Percentiles rank a stretch among this genome's conserved stretches.
These are phyloP conservation scores for Ormyrus rosae DNA, from an alignment of 2,888 invertebrate genomes.

Conservation along the genomic window DNA sequence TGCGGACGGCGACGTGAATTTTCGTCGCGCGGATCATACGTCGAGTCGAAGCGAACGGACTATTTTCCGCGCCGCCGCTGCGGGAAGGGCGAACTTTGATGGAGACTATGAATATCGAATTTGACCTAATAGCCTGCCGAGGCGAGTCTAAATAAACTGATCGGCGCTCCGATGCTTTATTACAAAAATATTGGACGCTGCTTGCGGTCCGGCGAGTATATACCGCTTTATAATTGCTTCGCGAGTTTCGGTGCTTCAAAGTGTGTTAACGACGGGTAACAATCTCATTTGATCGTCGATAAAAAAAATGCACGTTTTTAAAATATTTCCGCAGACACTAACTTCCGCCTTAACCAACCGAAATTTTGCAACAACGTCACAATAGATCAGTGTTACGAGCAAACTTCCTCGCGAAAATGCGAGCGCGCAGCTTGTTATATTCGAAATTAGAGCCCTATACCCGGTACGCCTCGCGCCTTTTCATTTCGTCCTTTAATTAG, in stretches of 20 bases:
- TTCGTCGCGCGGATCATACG: not conserved
- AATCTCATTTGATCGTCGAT: too few relatives aligned
- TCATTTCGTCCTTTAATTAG: conserved; percentile 21
- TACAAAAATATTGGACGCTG: not conserved
- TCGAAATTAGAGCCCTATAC: conserved; percentile 24
- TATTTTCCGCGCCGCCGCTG: conserved; percentile 9
- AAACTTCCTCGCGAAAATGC: not conserved
- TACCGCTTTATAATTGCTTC: too few relatives aligned
- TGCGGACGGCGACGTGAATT: not conserved
- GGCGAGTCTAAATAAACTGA: not conserved
- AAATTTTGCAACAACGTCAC: too few relatives aligned
- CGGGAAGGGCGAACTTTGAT: conserved; percentile 1
- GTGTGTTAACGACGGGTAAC: too few relatives aligned
- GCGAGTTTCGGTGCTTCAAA: too few relatives aligned
- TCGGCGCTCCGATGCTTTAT: not conserved
- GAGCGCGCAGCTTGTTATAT: conserved; percentile 14
- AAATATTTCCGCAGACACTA: too few relatives aligned
- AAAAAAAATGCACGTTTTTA: too few relatives aligned
- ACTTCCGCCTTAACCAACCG: too few relatives aligned
- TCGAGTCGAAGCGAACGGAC: not conserved
- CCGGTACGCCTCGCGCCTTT: not conserved
- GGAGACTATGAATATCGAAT: conserved; percentile 26
- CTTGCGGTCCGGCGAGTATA: not conserved
- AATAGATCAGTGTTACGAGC: too few relatives aligned
- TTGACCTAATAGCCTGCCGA: not conserved